Percentiles rank a stretch among this genome's conserved stretches.
These are phyloP conservation scores for Cyrtonyx montezumae DNA, from an alignment of 2,113 vertebrate species.

Conservation along the genomic window DNA sequence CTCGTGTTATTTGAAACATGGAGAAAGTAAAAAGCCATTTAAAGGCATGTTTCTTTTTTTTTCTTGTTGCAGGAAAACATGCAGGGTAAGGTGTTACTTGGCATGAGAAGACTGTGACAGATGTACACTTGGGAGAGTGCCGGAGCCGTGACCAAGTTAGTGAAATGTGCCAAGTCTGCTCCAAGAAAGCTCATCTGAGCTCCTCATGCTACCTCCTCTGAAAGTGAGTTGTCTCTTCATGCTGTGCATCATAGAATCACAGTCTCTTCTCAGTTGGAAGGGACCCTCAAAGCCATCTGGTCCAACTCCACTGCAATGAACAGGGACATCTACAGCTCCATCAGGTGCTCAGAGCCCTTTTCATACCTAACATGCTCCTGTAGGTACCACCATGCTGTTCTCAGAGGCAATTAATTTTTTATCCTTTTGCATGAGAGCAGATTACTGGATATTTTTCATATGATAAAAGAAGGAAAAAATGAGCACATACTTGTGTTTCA, in stretches of 20 bases:
- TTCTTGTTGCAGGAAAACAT: constrained; percentile 7
- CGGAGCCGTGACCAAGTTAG: neutral
- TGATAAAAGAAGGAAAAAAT: neutral
- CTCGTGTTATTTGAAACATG: neutral
- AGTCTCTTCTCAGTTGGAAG: too few relatives aligned
- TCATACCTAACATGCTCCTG: neutral
- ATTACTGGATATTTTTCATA: neutral
- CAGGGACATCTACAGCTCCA: too few relatives aligned
- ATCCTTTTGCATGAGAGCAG: neutral
- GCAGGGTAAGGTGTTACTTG: neutral
- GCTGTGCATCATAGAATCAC: neutral
- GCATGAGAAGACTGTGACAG: neutral
- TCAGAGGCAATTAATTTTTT: neutral
- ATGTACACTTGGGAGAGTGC: neutral
- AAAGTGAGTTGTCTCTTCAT: neutral
- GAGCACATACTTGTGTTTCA: neutral
- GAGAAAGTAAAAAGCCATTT: neutral
- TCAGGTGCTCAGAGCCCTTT: neutral
- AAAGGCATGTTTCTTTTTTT: neutral
- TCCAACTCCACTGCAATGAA: too few relatives aligned
- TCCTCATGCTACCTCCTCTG: neutral
- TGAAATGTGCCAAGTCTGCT: constrained; percentile 1
- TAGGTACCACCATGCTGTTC: neutral
- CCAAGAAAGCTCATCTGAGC: neutral
- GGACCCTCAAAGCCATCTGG: too few relatives aligned